Evolutionary conservation across 2,888 invertebrate species (phyloP), one percentile per base, ranked within the genome.

Genomic region (Leptinotarsa juncta): DNA sequence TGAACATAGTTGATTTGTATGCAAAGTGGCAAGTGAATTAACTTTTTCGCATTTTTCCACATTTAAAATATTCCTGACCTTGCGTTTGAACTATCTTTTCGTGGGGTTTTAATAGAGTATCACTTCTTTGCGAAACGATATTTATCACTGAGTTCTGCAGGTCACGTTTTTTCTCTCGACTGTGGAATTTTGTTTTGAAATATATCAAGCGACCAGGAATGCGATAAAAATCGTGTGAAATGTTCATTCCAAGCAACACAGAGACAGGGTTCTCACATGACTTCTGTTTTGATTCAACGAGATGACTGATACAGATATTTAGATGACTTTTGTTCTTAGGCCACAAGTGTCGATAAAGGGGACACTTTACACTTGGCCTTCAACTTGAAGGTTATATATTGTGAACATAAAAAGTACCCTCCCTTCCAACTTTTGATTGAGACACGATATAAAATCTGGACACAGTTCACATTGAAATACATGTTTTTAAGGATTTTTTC

Each of bases 201-300:
- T 65, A 67, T 70, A 71, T 67, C 71, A 67, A 68, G 48, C 15
- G 62, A 67, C 50, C 49, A 18, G 15, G 50, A 67, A 32, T 20
- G 26, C 20, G 74, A 77, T 77, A 74, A 72, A 60, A 77, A 70
- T 74, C 74, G 74, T 77, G 77, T 70, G 74, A 77, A 74, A 70
- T 70, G 67, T 66, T 73, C 65, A 48, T 51, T 50, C 67, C 51
- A 42, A 42, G 42, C 42, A 42, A 12, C 3, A 3, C 42, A 42
- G 42, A 42, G 42, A 42, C 42, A 42, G 10, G 7, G 2, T 42
- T 42, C 42, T 42, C 42, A 42, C 42, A 42, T 18, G 53, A 53
- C 53, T 53, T 53, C 53, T 53, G 53, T 53, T 18, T 18, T 18
- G 53, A 53, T 53, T 5, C 7, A 53, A 18, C 18, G 53, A 53